Conservation (phyloP, 2,113 vertebrate species). For the Furnarius figulus region DNA sequence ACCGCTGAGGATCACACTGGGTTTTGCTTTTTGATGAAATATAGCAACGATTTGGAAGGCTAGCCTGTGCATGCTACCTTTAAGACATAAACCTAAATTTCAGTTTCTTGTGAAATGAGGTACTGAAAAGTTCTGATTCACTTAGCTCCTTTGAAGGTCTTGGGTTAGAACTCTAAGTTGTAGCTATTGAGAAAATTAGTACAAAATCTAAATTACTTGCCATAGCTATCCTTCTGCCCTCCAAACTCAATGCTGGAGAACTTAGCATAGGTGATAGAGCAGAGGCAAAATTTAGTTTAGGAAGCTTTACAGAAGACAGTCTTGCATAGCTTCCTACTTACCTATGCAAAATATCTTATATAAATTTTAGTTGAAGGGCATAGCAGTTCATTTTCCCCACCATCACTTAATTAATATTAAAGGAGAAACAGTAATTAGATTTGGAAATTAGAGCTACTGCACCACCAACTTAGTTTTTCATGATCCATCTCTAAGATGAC, state of each 20-base stretch:
- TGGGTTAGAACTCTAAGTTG: neutral
- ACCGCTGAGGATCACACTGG: neutral
- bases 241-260: neutral
- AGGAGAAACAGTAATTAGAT: neutral
- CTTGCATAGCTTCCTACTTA: neutral
- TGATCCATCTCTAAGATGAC: neutral
- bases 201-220: neutral
- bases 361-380: neutral
- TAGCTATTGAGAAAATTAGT: neutral
- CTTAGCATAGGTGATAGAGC: neutral
- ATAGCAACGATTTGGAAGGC: neutral
- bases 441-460: neutral
- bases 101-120: neutral
- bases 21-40: neutral
- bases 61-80: neutral
- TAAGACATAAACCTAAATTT: neutral
- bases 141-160: neutral
- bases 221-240: neutral
- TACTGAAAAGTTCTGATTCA: neutral
- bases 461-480: neutral
- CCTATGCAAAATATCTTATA: neutral
- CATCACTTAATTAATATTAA: neutral
- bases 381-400: neutral
- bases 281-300: neutral
- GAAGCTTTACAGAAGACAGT: neutral